These are phyloP conservation scores for Ormyrus pomaceus DNA, from an alignment of 2,888 invertebrate species.

Conservation along the genomic window DNA sequence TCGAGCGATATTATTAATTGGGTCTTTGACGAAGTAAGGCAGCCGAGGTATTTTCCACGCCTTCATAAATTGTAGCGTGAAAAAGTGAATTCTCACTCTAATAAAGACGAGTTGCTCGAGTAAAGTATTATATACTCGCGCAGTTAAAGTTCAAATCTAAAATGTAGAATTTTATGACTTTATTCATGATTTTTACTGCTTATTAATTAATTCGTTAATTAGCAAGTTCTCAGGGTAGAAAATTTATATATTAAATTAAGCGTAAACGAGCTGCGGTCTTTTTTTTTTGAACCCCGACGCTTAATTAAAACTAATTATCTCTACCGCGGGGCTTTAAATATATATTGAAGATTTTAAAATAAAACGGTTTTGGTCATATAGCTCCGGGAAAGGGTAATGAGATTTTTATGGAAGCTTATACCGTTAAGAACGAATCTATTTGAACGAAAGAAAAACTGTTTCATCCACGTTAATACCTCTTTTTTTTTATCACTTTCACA, in stretches of 20 bases:
- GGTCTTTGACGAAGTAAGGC: not conserved
- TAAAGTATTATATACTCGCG: too few species aligned
- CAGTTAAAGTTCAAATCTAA: too few species aligned
- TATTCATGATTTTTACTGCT: too few species aligned
- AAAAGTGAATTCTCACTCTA: slow-evolving; percentile 18
- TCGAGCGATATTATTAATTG: not conserved
- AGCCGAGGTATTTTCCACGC: slow-evolving; percentile 2
- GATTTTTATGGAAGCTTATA: not conserved
- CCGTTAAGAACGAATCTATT: slow-evolving; percentile 24
- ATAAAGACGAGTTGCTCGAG: not conserved
- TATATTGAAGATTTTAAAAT: not conserved
- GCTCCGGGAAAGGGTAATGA: too few species aligned
- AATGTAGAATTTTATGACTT: too few species aligned
- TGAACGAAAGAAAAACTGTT: slow-evolving; percentile 19
- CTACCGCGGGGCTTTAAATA: too few species aligned
- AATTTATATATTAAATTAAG: too few species aligned
- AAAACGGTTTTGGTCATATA: too few species aligned
- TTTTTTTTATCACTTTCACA: slow-evolving; percentile 22
- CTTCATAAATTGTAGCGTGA: not conserved
- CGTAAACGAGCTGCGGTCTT: too few species aligned
- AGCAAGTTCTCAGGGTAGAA: too few species aligned
- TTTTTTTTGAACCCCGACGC: too few species aligned
- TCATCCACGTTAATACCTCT: not conserved
- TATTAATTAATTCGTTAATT: too few species aligned
- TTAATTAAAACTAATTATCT: not conserved